Base-by-base conservation (phyloP, 2,888 invertebrate species). In the Teleiodes luculella region DNA sequence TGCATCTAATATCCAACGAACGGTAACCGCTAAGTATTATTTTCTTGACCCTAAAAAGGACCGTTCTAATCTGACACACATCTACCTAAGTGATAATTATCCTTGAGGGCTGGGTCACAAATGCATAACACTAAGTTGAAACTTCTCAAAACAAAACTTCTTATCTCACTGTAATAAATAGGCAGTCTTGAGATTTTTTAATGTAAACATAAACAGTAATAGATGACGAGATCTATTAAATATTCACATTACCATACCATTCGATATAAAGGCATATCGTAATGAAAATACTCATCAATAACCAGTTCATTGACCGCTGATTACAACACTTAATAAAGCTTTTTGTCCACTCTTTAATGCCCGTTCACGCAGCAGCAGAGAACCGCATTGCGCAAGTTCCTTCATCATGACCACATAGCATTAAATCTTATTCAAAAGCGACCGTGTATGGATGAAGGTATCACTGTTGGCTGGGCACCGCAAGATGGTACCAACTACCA, bases 351-450 rank as follows among this genome's bases (percentile, higher is more conserved):
- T 49, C 37, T 36, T 36, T 28, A 36, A 14, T 24, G 49, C 13
- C 14, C 7, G 20, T n/a, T 18, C 16, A 48, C 48, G 20, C 30
- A 14, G 47, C 47, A 28, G 24, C 24, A 24, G n/a, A n/a, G n/a
- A 24, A 24, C 6, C 24, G 3, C 24, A n/a, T 49, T 49, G 49
- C 49, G 49, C 49, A 49, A 49, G 49, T 11, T 33, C 20, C 24
- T 36, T 28, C 14, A 24, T 28, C n/a, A 28, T 43, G 28, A 11
- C 20, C 39, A 41, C 18, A 18, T 41, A 18, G 10, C 20, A 18
- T 11, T 11, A 18, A 41, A 2, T 6, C 20, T 4, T 41, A 1
- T 20, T 18, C 11, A 3, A 11, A 11, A 11, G 18, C 7, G 4
- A 11, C 3, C 1, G 11, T 20, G 28, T n/a, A n/a, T n/a, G 13